A percentile compares a stretch with the other conserved stretches of the same genome.
Evolutionary conservation across 2,113 vertebrate genomes (phyloP).

Genomic region (Aspiorhynchus laticeps): DNA sequence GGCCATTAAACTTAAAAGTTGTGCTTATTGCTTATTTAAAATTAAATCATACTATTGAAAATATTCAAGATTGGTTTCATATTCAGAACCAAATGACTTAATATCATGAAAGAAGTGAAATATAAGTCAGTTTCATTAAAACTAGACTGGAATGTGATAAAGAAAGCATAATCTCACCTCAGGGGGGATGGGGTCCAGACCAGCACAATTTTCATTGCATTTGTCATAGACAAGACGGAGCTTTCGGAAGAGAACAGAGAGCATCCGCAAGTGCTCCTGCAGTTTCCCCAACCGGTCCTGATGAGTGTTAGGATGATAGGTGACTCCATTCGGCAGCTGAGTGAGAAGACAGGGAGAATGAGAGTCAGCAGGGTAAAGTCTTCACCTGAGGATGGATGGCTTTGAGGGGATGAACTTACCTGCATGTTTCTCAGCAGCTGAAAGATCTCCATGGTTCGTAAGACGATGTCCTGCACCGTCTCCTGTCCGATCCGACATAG

Average conservation of each 20-base stretch:
- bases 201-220: constrained; percentile 95
- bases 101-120: neutral
- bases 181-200: constrained; percentile 88
- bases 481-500: constrained; percentile 97
- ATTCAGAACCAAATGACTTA: neutral
- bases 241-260: constrained; percentile 96
- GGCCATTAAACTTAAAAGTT: neutral
- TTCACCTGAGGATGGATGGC: neutral
- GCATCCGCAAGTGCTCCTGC: constrained; percentile 95
- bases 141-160: neutral
- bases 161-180: constrained; percentile 77
- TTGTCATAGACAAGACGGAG: constrained; percentile 95
- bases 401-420: constrained; percentile 70
- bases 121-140: neutral
- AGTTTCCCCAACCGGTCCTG: constrained; percentile 94
- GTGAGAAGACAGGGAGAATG: constrained; percentile 24
- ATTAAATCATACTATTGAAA: no score
- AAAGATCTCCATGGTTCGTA: constrained; percentile 99
- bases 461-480: constrained; percentile 97
- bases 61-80: neutral
- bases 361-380: neutral
- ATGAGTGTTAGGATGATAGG: constrained; percentile 93
- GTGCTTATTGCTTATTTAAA: no score
- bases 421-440: constrained; percentile 98
- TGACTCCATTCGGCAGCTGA: constrained; percentile 96